Conservation (phyloP, 2,797 vertebrate species). For the Myiothlypis coronata region DNA sequence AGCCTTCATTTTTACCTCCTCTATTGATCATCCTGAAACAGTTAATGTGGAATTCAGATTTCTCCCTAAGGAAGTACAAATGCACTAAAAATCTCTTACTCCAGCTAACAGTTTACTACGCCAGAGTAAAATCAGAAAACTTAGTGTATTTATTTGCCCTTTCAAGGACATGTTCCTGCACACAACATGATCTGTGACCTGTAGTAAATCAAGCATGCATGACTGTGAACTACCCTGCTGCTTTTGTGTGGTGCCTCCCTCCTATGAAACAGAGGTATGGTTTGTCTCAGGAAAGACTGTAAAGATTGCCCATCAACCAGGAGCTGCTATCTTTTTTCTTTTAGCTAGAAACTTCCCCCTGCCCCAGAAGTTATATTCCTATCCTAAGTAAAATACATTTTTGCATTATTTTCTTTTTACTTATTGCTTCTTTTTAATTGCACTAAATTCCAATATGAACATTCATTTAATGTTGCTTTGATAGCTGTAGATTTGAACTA, state of each 20-base stretch:
- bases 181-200: not conserved
- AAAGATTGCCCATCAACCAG: not conserved
- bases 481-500: not conserved
- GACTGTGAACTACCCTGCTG: not conserved
- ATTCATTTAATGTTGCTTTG: not conserved
- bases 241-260: not conserved
- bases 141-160: constrained; percentile 1
- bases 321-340: not conserved
- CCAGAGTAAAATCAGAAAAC: constrained; percentile 22
- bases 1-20: not conserved
- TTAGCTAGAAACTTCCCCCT: not conserved
- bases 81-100: not conserved
- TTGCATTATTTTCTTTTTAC: not conserved
- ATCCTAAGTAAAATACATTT: not conserved
- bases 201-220: not conserved
- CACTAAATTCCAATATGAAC: not conserved
- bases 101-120: not conserved
- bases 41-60: not conserved
- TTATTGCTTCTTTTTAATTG: not conserved
- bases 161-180: not conserved
- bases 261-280: not conserved
- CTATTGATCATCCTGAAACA: not conserved
- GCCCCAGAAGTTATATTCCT: not conserved
- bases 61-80: not conserved
- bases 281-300: not conserved